phyloP scores from a whole-genome alignment of 2,888 invertebrate genomes.

The Gymnocheta viridis region DNA sequence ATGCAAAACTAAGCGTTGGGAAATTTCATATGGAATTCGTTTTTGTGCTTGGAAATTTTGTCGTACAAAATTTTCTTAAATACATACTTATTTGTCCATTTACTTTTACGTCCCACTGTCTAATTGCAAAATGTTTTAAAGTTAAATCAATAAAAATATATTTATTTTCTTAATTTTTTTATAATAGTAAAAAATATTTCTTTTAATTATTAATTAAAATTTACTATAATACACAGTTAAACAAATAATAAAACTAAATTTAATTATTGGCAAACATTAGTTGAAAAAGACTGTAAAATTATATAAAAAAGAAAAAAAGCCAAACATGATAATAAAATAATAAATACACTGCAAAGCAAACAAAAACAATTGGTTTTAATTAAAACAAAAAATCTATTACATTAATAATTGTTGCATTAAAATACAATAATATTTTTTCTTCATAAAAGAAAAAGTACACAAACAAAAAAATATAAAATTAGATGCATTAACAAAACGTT shows the following conservation, averaged over 20 bases:
- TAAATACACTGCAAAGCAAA: slow-evolving; percentile 52
- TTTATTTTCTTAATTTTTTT: not conserved
- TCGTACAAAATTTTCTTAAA: not conserved
- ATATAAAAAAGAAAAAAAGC: slow-evolving; percentile 10
- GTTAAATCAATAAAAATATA: slow-evolving; percentile 17
- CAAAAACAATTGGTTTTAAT: slow-evolving; percentile 13
- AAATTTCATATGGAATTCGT: too few species aligned
- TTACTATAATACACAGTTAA: slow-evolving; percentile 63
- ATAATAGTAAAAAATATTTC: slow-evolving; percentile 17
- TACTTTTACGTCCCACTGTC: slow-evolving; percentile 3
- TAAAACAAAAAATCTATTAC: slow-evolving; percentile 18
- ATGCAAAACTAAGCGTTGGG: too few species aligned
- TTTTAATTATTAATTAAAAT: slow-evolving; percentile 49
- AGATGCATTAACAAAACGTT: slow-evolving; percentile 20
- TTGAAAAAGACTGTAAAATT: slow-evolving; percentile 61
- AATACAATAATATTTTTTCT: not conserved
- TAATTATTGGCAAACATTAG: slow-evolving; percentile 63
- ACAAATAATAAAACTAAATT: slow-evolving; percentile 38
- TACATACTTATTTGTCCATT: not conserved
- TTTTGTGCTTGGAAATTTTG: not conserved
- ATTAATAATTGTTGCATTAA: not conserved
- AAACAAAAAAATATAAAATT: not conserved
- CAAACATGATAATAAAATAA: slow-evolving; percentile 29
- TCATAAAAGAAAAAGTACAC: not conserved
- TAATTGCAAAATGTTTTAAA: not conserved